These are phyloP conservation scores for Botia almorhae DNA, from an alignment of 2,797 vertebrate genomes.

Conservation along the genomic window DNA sequence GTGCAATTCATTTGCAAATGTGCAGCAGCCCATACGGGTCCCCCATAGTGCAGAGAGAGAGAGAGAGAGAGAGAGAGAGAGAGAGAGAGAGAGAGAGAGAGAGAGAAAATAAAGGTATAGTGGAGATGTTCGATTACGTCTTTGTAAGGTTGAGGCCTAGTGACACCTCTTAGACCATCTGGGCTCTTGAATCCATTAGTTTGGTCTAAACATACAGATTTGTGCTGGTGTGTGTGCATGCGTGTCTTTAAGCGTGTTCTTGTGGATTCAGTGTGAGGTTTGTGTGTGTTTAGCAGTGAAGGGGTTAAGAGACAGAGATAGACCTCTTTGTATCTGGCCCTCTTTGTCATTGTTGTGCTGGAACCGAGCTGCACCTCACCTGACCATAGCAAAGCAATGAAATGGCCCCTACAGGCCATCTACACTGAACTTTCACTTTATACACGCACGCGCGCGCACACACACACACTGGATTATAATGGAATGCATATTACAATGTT, in stretches of 20 bases:
- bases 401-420: slow-evolving; percentile 78
- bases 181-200: slow-evolving; percentile 57
- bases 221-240: slow-evolving; percentile 41
- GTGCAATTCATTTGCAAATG: slow-evolving; percentile 85
- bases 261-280: slow-evolving; percentile 1
- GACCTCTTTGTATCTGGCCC: slow-evolving; percentile 83
- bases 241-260: slow-evolving; percentile 18
- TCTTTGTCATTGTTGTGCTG: slow-evolving; percentile 83
- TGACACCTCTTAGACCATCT: slow-evolving; percentile 6
- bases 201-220: slow-evolving; percentile 48
- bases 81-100: slow-evolving; percentile 61
- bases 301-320: slow-evolving; percentile 83
- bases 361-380: slow-evolving; percentile 86
- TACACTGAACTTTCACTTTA: slow-evolving; percentile 66
- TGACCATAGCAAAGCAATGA: slow-evolving; percentile 86
- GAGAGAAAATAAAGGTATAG: slow-evolving; percentile 40
- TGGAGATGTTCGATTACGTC: slow-evolving; percentile 35
- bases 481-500: neutral
- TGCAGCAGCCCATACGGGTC: slow-evolving; percentile 72
- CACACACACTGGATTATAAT: slow-evolving; percentile 21
- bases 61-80: slow-evolving; percentile 49
- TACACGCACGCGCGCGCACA: slow-evolving; percentile 22
- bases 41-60: slow-evolving; percentile 65
- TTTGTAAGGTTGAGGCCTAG: slow-evolving; percentile 37
- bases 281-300: slow-evolving; percentile 65